A percentile compares a stretch with the other conserved stretches of the same genome.
Conservation (phyloP, 2,888 invertebrate genomes). For the Rugalucina vietnamica region DNA sequence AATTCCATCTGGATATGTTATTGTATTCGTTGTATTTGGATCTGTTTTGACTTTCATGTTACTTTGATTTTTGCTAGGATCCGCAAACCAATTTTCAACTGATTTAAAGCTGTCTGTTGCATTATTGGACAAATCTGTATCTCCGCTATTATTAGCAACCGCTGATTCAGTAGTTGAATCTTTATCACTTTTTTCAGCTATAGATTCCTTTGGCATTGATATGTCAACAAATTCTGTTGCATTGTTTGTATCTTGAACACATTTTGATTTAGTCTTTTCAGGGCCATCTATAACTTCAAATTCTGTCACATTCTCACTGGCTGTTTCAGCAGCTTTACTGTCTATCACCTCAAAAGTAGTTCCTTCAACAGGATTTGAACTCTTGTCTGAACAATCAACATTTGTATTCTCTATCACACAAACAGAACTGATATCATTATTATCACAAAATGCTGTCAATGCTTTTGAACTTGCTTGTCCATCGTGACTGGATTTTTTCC, state of each 20-base stretch:
- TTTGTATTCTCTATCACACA: conserved; percentile 54
- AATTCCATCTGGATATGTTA: conserved; percentile 10
- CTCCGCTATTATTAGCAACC: background rate
- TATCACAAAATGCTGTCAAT: conserved; percentile 48
- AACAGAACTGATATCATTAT: conserved; percentile 58
- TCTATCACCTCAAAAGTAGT: conserved; percentile 67
- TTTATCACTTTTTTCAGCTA: conserved; percentile 8
- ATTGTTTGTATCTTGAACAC: conserved; percentile 36
- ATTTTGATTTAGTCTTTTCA: conserved; percentile 24
- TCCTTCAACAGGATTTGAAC: conserved; percentile 53
- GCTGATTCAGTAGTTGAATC: background rate
- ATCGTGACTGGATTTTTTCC: conserved; percentile 49
- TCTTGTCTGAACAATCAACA: conserved; percentile 27
- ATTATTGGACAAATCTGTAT: background rate
- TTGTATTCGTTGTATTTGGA: background rate
- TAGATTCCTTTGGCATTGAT: conserved; percentile 24
- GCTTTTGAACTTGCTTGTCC: conserved; percentile 15
- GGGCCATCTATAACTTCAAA: conserved; percentile 53
- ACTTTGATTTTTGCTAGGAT: background rate
- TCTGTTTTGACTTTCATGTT: too few species aligned
- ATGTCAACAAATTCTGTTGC: conserved; percentile 66
- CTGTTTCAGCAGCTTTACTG: conserved; percentile 3
- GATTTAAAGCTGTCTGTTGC: background rate
- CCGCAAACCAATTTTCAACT: conserved; percentile 4
- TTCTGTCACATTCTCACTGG: conserved; percentile 44